These are phyloP conservation scores for Darevskia mixta DNA, from an alignment of 2,797 vertebrate species.

Conservation along the genomic window DNA sequence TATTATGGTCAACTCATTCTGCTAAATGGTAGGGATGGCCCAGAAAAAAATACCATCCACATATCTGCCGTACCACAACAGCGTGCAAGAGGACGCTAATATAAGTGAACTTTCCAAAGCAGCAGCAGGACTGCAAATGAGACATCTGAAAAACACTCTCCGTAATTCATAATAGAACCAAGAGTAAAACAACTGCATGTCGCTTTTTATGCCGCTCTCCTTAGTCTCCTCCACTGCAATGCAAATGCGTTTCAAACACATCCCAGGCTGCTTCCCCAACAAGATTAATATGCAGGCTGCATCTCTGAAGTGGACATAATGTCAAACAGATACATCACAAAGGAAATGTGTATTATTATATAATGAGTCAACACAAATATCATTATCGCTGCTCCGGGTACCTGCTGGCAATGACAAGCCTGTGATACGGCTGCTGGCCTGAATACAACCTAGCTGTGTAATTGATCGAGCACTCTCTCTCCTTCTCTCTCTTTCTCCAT, in stretches of 20 bases:
- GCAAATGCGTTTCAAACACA: fast-evolving
- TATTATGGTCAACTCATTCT: neutral
- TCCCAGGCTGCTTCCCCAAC: neutral
- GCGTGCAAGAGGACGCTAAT: fast-evolving
- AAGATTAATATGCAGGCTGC: neutral
- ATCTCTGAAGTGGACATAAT: neutral
- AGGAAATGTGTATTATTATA: slow-evolving; percentile 38
- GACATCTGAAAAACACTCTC: neutral
- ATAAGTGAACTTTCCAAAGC: neutral
- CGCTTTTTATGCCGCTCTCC: neutral
- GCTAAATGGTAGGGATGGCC: too few species aligned
- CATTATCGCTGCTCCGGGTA: neutral
- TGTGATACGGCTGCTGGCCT: slow-evolving; percentile 10
- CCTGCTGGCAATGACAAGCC: slow-evolving; percentile 38
- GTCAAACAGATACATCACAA: neutral
- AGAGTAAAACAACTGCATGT: fast-evolving
- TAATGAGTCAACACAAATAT: slow-evolving; percentile 31
- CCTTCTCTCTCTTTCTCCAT: neutral
- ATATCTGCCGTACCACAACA: neutral
- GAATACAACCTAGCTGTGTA: neutral
- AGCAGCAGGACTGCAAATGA: neutral
- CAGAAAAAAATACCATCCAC: neutral
- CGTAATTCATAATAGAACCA: fast-evolving
- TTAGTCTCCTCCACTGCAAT: neutral
- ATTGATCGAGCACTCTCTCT: neutral